Conservation (phyloP, 2,888 invertebrate species). For the Blomia tropicalis region DNA sequence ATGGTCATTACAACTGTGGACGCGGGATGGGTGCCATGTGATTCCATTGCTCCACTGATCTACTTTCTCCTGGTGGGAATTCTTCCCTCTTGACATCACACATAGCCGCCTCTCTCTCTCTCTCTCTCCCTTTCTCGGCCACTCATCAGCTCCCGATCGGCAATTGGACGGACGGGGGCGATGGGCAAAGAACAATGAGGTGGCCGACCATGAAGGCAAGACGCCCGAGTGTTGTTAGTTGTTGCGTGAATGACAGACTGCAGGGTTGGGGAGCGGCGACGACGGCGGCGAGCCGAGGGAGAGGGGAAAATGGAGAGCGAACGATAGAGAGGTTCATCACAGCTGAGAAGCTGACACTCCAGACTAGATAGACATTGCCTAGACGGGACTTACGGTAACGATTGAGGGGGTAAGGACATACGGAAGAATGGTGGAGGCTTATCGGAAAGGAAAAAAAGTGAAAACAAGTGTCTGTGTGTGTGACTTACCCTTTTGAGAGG, state of each 20-base stretch:
- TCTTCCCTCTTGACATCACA: not conserved
- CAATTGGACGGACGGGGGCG: not conserved
- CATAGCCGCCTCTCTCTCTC: too few relatives aligned
- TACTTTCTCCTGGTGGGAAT: conserved; percentile 6
- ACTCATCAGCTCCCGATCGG: not conserved
- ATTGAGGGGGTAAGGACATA: not conserved
- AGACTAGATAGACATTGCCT: conserved; percentile 5
- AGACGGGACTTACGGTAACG: not conserved
- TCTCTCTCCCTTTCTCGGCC: too few relatives aligned
- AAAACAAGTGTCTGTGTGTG: not conserved
- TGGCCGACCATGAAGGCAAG: conserved; percentile 1
- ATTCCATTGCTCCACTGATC: conserved; percentile 5
- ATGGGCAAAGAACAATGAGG: conserved; percentile 9
- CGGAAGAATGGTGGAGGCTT: conserved; percentile 4
- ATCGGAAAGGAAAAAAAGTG: conserved; percentile 11
- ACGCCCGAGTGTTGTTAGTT: conserved; percentile 3
- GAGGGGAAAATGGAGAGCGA: too few relatives aligned
- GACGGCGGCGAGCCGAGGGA: too few relatives aligned
- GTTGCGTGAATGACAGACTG: not conserved
- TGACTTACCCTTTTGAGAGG: conserved; percentile 14
- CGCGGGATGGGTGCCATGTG: too few relatives aligned
- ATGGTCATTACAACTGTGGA: too few relatives aligned
- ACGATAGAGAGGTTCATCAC: not conserved
- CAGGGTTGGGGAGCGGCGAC: not conserved
- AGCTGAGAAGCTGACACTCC: conserved; percentile 10